Evolutionary conservation across 2,888 invertebrate genomes (phyloP).

Genomic region (Drosophila aldrichi): DNA sequence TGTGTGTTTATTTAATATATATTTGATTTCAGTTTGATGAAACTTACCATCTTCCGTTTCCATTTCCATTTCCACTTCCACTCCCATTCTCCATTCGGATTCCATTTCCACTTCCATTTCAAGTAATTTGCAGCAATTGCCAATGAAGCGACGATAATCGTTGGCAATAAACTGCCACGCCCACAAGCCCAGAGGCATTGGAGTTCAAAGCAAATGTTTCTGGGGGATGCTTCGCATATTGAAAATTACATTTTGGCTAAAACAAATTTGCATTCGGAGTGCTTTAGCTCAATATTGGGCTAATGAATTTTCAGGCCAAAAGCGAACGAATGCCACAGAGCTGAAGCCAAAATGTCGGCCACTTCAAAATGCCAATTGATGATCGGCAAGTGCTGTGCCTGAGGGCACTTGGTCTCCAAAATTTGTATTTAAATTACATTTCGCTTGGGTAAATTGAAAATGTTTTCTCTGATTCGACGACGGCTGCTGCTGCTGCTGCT

Average conservation of each 20-base stretch:
- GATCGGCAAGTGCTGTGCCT: constrained; percentile 29
- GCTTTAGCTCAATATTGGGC: constrained; percentile 55
- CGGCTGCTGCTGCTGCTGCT: constrained; percentile 23
- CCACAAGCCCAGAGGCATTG: constrained; percentile 25
- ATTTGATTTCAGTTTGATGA: constrained; percentile 26
- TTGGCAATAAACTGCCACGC: constrained; percentile 68
- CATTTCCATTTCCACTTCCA: constrained; percentile 16
- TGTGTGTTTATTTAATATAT: constrained; percentile 15
- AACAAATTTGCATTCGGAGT: constrained; percentile 75
- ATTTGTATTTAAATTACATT: constrained; percentile 65
- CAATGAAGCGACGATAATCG: constrained; percentile 72
- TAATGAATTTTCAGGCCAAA: constrained; percentile 68
- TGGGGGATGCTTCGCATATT: constrained; percentile 37
- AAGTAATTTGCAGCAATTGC: constrained; percentile 60
- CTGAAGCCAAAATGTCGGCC: constrained; percentile 38
- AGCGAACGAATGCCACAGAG: constrained; percentile 12
- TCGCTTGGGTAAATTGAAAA: constrained; percentile 60
- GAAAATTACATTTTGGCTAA: constrained; percentile 67
- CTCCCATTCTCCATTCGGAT: constrained; percentile 19
- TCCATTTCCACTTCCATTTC: constrained; percentile 44
- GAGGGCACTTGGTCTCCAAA: constrained; percentile 37
- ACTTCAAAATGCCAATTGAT: constrained; percentile 54
- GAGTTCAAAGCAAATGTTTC: constrained; percentile 39
- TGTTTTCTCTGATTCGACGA: constrained; percentile 50
- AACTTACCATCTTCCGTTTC: constrained; percentile 14